These are phyloP conservation scores for Arnoldichthys spilopterus DNA, from an alignment of 2,797 vertebrate genomes.

Conservation along the genomic window DNA sequence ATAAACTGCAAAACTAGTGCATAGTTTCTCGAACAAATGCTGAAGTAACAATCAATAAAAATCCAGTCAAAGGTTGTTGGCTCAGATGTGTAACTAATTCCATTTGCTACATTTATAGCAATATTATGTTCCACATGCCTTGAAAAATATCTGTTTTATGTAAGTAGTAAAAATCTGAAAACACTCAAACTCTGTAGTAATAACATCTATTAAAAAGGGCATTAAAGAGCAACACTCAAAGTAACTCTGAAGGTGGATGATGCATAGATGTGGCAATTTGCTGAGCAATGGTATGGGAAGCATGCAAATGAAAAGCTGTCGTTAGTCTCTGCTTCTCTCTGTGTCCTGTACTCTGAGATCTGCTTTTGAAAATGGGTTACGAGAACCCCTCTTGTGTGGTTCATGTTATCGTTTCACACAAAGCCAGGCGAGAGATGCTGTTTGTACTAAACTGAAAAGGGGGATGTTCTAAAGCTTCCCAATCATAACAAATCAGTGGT, in stretches of 20 bases:
- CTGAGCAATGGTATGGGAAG: background rate
- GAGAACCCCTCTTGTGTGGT: constrained; percentile 64
- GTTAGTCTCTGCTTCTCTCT: background rate
- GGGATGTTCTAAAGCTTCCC: constrained; percentile 71
- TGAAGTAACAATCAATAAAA: background rate
- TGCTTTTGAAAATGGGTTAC: constrained; percentile 64
- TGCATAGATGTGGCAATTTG: background rate
- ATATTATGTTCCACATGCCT: background rate
- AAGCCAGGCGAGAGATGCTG: constrained; percentile 67
- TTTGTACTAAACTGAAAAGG: constrained; percentile 67
- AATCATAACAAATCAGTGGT: constrained; percentile 82
- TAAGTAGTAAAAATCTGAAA: background rate
- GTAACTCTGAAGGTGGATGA: background rate
- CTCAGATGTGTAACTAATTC: background rate
- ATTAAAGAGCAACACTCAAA: background rate
- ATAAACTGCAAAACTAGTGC: constrained; percentile 24
- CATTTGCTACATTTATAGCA: background rate
- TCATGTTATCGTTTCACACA: constrained; percentile 72
- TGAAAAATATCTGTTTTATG: background rate
- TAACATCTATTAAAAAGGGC: constrained; percentile 3
- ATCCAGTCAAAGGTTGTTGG: background rate
- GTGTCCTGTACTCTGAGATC: constrained; percentile 61
- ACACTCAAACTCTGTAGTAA: background rate
- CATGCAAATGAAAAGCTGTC: background rate
- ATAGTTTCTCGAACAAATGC: background rate